These are phyloP conservation scores for Triops longicaudatus DNA, from an alignment of 1,140 invertebrate species.

Conservation along the genomic window DNA sequence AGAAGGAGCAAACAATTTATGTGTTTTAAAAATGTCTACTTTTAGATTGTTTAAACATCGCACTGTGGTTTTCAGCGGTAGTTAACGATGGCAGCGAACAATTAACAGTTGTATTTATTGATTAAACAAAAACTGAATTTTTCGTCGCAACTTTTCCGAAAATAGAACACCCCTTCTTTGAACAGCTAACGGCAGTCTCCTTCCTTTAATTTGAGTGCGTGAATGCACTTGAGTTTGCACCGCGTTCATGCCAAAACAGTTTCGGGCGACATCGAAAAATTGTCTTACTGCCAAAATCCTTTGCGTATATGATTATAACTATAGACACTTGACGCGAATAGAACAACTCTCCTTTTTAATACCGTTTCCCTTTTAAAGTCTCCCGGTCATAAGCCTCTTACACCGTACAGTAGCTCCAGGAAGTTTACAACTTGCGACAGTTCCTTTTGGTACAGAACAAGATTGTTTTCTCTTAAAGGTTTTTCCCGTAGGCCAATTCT, in stretches of 20 bases:
- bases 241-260: background rate
- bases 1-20: too few species aligned
- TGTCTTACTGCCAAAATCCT: background rate
- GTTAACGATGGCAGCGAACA: background rate
- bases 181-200: background rate
- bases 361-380: too few species aligned
- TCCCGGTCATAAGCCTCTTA: too few species aligned
- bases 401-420: too few species aligned
- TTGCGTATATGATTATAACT: background rate
- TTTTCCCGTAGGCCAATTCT: too few species aligned
- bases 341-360: background rate
- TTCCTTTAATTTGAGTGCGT: background rate
- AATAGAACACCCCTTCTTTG: background rate
- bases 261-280: background rate
- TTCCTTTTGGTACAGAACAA: too few species aligned
- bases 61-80: too few species aligned
- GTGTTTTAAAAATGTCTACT: too few species aligned
- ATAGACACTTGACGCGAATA: background rate
- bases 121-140: background rate
- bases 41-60: too few species aligned
- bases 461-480: too few species aligned
- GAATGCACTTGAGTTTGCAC: background rate
- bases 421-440: too few species aligned
- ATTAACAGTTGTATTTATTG: background rate
- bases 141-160: background rate